Evolutionary conservation across 2,113 vertebrate genomes (phyloP).

Genomic region (Bolborhynchus lineola): DNA sequence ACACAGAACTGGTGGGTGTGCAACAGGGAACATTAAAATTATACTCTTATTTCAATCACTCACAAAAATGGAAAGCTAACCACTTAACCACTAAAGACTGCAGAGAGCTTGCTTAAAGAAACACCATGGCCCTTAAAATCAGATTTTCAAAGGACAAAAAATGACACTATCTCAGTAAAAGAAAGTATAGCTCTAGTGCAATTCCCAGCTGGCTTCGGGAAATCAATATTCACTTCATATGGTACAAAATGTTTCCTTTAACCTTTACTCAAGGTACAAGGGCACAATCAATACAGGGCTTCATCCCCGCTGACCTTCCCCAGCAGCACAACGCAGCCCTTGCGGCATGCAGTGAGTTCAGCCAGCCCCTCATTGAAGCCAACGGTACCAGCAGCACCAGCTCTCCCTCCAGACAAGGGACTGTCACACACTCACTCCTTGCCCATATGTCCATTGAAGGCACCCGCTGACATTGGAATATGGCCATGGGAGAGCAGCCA

Average conservation of each 20-base stretch:
- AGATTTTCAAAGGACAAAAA: neutral
- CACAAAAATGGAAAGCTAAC: neutral
- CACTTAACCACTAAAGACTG: neutral
- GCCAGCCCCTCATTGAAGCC: neutral
- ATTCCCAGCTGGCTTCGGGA: conserved; percentile 22
- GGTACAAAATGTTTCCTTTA: neutral
- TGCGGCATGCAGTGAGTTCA: fast-evolving
- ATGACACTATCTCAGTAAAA: neutral
- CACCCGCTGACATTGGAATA: neutral
- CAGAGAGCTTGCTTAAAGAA: neutral
- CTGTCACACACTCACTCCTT: neutral
- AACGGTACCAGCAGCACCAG: neutral
- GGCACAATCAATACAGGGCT: neutral
- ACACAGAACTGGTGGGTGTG: neutral
- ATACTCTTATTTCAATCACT: neutral
- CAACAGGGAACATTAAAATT: conserved; percentile 16
- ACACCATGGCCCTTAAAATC: neutral
- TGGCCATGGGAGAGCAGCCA: fast-evolving
- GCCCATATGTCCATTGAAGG: neutral
- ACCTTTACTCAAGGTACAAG: neutral
- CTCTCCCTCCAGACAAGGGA: neutral
- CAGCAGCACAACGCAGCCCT: neutral
- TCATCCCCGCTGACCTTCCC: neutral
- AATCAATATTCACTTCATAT: conserved; percentile 34
- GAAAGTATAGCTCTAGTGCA: neutral